Evolutionary conservation across 1,140 invertebrate genomes (phyloP), one percentile per base, ranked within the genome.

Genomic region (Prorops nasuta): DNA sequence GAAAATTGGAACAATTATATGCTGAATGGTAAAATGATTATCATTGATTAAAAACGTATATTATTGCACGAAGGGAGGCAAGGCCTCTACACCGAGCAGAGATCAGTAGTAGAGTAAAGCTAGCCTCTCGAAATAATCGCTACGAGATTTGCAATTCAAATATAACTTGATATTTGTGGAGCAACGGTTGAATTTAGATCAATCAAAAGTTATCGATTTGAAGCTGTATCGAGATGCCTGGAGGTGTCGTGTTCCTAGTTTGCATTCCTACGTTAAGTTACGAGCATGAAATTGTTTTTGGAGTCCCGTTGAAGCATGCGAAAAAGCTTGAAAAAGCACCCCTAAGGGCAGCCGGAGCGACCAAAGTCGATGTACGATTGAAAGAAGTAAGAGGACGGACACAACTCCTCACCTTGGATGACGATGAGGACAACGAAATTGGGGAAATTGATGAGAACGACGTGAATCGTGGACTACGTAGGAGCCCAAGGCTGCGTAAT

Each of bases 201-300:
- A n/a, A n/a, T n/a, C n/a, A n/a, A n/a, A n/a, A n/a, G n/a, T n/a
- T n/a, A n/a, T n/a, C n/a, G n/a, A n/a, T n/a, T n/a, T n/a, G n/a
- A n/a, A n/a, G n/a, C n/a, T n/a, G n/a, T n/a, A n/a, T n/a, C n/a
- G n/a, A n/a, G n/a, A 79, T 78, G 74, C 74, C 80, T 3, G 71
- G 70, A 3, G 80, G 81, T 50, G 81, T 83, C 31, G 79, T 83
- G 28, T 83, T 83, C 61, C 60, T 83, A 53, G 81, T 83, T 44
- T 82, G 81, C 56, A 80, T 83, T 53, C 81, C 82, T n/a, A 83
- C 81, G 28, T 58, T 79, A 16, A 82, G 74, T 63, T 78, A 81
- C 57, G 81, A 83, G 58, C 77, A 81, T 46, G 69, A 80, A 49
- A 58, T 83, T 24, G 69, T 80, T 45, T 79, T 79, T 54, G 80